phyloP scores from a whole-genome alignment of 2,888 invertebrate genomes.

The Pilophorus perplexus region DNA sequence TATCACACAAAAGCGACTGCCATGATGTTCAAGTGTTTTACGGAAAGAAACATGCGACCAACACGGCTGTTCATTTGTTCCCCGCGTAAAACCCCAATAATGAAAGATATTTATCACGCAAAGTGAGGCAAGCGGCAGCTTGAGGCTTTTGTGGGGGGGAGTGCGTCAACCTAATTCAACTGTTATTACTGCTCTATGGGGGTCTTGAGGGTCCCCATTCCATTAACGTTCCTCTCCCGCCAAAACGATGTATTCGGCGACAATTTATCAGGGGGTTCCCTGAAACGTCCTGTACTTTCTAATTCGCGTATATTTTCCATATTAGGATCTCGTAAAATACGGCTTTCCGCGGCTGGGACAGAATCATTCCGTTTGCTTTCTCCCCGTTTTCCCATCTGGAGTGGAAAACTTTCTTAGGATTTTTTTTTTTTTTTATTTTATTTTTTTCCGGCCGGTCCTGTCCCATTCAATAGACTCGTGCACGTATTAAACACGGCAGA shows the following conservation, averaged over 20 bases:
- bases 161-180: background rate
- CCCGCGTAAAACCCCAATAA: background rate
- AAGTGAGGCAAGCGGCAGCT: no score
- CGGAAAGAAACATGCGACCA: no score
- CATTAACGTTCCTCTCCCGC: background rate
- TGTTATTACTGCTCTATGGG: background rate
- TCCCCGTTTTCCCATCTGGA: background rate
- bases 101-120: constrained; percentile 4
- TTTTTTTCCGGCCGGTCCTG: no score
- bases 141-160: background rate
- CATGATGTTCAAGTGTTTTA: no score
- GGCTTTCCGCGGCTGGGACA: background rate
- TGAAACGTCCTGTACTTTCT: constrained; percentile 5
- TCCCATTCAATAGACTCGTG: no score
- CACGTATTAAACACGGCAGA: no score
- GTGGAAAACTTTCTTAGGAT: no score
- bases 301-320: constrained; percentile 15
- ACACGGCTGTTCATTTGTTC: constrained; percentile 6
- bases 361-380: constrained; percentile 25
- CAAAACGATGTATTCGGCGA: constrained; percentile 9
- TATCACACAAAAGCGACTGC: no score
- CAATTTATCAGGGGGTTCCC: no score
- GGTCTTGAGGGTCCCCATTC: no score
- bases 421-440: no score
- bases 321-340: background rate